Base-by-base conservation (phyloP, 2,113 vertebrate genomes). In the Myotis brandtii region DNA sequence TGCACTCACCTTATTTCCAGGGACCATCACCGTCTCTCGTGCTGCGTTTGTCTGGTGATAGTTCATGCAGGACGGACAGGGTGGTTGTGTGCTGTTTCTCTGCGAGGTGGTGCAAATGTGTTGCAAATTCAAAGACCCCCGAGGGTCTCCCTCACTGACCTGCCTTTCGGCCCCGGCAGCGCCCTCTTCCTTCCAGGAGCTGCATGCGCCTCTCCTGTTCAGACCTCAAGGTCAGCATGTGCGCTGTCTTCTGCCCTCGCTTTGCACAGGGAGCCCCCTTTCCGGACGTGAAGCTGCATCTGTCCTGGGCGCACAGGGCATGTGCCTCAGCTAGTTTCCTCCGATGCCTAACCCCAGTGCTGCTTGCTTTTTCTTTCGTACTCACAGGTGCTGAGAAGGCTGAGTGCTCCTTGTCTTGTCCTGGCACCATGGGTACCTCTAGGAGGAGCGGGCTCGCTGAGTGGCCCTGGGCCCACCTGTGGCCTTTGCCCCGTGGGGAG, bases 381-480 rank as follows among this genome's bases (percentile, higher is more conserved):
- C 21, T 43, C 20, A 25, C 2, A 25, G 69, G 66, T 20, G 5
- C 10, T 54, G 77, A 56, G 34, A 34, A 14, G 37, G 40, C 5
- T 5, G 43, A 6, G 3, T 5, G 17, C 56, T 79, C 6, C 48
- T 37, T 12, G 50, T 40, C 1, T 5, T 11, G n/a, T 50, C 34
- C 52, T 6, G 8, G 30, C 0, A 1, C 64, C n/a, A 3, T 9
- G 67, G 82, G 37, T 32, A 48, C 30, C 27, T 25, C 43, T 17
- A 14, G 64, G 32, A 50, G 56, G 34, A 40, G 9, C 2, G 6
- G 0, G 72, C 2, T 59, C 0, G 0, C 70, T 8, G 7, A 34
- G 37, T 1, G 5, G 10, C 34, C 75, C 32, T 1, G 54, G 62
- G 50, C 2, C 0, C 3, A 9, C 40, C 76, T 16, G 0, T 0